A percentile compares a stretch with the other conserved stretches of the same genome.
Conservation (phyloP, 2,113 vertebrate genomes). For the Gracilinanus agilis region DNA sequence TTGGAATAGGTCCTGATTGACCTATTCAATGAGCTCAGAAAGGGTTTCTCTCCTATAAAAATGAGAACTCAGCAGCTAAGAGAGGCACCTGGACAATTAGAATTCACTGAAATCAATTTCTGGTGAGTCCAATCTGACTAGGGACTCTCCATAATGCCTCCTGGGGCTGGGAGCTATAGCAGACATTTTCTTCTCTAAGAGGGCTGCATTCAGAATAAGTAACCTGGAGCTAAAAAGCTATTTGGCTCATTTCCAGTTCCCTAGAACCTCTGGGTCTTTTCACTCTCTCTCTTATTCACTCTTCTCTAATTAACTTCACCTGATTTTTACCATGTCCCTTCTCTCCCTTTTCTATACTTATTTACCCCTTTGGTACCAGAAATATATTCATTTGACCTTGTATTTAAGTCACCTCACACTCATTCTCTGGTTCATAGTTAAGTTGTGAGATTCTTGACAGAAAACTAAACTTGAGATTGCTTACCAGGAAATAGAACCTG, state of each 20-base stretch:
- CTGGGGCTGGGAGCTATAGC: background rate
- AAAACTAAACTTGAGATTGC: background rate
- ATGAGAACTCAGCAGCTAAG: background rate
- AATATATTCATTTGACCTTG: background rate
- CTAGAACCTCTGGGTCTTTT: background rate
- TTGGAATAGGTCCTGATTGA: background rate
- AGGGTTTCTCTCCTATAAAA: background rate
- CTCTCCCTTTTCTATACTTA: background rate
- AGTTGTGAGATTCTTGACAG: slow-evolving; percentile 1
- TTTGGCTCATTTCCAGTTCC: background rate
- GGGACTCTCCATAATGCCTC: background rate
- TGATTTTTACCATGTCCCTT: background rate
- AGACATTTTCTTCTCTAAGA: background rate
- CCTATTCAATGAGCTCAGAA: background rate
- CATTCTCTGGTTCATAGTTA: background rate
- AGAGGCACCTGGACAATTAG: background rate
- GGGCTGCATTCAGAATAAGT: background rate
- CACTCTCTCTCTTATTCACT: background rate
- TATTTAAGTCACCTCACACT: background rate
- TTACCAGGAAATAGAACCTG: background rate
- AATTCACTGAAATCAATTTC: background rate
- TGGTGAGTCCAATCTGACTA: background rate
- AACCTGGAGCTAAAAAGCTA: background rate
- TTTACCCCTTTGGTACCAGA: background rate
- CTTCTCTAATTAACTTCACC: background rate